These are phyloP conservation scores for Salmo trutta DNA, from an alignment of 2,797 vertebrate genomes.

Conservation along the genomic window DNA sequence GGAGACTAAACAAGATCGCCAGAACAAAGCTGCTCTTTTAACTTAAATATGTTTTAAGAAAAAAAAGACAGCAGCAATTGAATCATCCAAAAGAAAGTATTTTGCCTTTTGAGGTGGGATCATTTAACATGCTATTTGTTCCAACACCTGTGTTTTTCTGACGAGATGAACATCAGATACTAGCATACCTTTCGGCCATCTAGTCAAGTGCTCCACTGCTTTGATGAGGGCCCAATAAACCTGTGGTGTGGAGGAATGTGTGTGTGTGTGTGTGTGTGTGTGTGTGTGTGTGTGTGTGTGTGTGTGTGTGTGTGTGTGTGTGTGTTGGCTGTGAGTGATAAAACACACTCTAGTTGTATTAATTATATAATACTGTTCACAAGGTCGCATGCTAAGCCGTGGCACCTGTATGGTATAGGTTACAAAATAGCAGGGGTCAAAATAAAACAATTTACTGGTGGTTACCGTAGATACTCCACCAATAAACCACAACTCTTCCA, in stretches of 20 bases:
- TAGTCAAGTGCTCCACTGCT: constrained; percentile 54
- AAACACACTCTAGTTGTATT: constrained; percentile 8
- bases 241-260: not conserved
- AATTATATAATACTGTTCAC: not conserved
- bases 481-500: too few relatives aligned
- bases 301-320: not conserved
- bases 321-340: constrained; percentile 6
- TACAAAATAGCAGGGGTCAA: too few relatives aligned
- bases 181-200: constrained; percentile 64
- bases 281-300: not conserved
- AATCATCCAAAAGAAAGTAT: constrained; percentile 58
- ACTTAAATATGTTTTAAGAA: constrained; percentile 42
- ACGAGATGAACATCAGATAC: constrained; percentile 66
- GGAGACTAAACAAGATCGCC: constrained; percentile 44
- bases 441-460: too few relatives aligned
- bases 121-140: constrained; percentile 70
- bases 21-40: constrained; percentile 58
- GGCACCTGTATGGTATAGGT: too few relatives aligned
- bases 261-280: not conserved
- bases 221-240: constrained; percentile 58
- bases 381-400: too few relatives aligned
- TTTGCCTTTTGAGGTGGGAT: constrained; percentile 65
- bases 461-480: too few relatives aligned
- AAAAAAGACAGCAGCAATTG: constrained; percentile 49
- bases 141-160: constrained; percentile 67